Conservation (phyloP, 37 sponge, comb jelly and placozoan genomes). For the Ephydatia muelleri region DNA sequence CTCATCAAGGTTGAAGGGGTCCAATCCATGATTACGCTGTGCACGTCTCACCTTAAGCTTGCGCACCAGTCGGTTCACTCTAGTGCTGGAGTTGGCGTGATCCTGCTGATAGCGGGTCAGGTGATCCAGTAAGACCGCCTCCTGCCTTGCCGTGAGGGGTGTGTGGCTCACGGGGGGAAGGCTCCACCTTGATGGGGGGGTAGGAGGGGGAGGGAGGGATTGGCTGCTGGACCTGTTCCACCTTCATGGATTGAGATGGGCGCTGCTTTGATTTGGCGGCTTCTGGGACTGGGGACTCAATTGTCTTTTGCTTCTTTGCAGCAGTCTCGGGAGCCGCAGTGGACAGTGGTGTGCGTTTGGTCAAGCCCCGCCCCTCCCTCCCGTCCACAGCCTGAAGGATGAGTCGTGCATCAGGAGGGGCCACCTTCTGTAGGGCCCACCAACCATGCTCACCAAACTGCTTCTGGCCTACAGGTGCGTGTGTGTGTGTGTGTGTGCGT, state of each 20-base stretch:
- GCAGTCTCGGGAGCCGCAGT: not conserved
- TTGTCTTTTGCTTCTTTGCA: not conserved
- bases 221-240: not conserved
- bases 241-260: not conserved
- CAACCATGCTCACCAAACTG: slow-evolving; percentile 76
- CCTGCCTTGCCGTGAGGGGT: slow-evolving; percentile 16
- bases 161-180: not conserved
- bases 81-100: not conserved
- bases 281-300: not conserved
- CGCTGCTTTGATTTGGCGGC: not conserved
- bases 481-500: slow-evolving; percentile 29
- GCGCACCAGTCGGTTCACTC: slow-evolving; percentile 21
- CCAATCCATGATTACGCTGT: slow-evolving; percentile 28
- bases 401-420: slow-evolving; percentile 37
- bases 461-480: not conserved
- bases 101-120: not conserved
- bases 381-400: slow-evolving; percentile 2
- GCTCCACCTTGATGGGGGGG: not conserved
- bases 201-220: slow-evolving; percentile 14
- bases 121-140: slow-evolving; percentile 19
- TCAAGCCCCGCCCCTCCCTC: not conserved
- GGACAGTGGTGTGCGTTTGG: no score
- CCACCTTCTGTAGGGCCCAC: slow-evolving; percentile 62
- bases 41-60: slow-evolving; percentile 36
- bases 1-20: slow-evolving; percentile 30